These are phyloP conservation scores for Spondyliosoma cantharus DNA, from an alignment of 2,797 vertebrate genomes.

Conservation along the genomic window DNA sequence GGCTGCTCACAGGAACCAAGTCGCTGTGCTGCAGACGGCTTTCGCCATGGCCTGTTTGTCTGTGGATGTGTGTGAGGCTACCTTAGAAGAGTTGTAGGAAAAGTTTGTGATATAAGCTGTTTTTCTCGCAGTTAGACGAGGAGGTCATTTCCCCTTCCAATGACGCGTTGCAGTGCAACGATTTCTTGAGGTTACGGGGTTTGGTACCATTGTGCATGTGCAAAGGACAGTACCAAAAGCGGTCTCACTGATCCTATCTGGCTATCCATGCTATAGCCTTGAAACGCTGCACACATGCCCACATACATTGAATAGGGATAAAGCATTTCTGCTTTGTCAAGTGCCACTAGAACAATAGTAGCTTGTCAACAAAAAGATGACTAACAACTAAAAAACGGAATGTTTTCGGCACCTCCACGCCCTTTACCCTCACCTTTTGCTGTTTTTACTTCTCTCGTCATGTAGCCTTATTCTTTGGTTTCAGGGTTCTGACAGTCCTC, in stretches of 20 bases:
- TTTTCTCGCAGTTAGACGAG: not conserved
- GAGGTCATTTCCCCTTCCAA: not conserved
- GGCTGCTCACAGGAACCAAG: slow-evolving; percentile 9
- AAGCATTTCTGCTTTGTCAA: not conserved
- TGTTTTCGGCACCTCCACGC: not conserved
- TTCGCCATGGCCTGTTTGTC: not conserved
- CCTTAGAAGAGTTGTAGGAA: not conserved
- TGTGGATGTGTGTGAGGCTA: not conserved
- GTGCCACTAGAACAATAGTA: not conserved
- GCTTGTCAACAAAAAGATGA: not conserved
- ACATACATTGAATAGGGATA: not conserved
- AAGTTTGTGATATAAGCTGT: not conserved
- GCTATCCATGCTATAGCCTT: not conserved
- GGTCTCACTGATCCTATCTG: not conserved
- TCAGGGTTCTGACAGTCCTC: slow-evolving; percentile 19
- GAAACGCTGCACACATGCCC: not conserved
- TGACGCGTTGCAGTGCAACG: not conserved
- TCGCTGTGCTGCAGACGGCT: not conserved
- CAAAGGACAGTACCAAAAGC: no score
- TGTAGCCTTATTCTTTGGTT: not conserved
- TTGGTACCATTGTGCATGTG: not conserved
- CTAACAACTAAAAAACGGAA: not conserved
- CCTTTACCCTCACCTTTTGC: not conserved
- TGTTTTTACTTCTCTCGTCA: not conserved
- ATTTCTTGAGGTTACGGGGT: not conserved